phyloP scores from a whole-genome alignment of 2,888 invertebrate genomes.

The Stratiomys singularior region DNA sequence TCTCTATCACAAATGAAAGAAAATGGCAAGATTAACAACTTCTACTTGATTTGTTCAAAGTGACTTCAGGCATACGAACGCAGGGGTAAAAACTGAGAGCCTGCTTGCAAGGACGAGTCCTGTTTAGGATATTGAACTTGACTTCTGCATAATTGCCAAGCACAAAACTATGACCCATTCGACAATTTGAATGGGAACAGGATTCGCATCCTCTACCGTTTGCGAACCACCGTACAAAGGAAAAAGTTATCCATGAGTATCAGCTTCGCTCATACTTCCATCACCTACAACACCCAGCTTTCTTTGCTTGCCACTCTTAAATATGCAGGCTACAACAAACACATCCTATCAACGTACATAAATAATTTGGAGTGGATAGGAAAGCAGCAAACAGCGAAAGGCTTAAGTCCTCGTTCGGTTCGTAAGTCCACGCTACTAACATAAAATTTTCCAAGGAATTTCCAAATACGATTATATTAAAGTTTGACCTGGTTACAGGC shows the following conservation, averaged over 20 bases:
- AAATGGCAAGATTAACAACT: no score
- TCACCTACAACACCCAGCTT: neutral
- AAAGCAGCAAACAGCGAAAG: slow-evolving; percentile 34
- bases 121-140: no score
- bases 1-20: no score
- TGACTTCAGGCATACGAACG: no score
- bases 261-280: neutral
- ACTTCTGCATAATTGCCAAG: no score
- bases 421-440: slow-evolving; percentile 18
- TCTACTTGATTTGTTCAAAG: no score
- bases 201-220: neutral
- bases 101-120: no score
- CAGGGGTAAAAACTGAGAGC: no score
- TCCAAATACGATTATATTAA: slow-evolving; percentile 51
- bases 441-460: slow-evolving; percentile 51
- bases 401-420: neutral
- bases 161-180: neutral
- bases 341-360: slow-evolving; percentile 35
- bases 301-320: slow-evolving; percentile 19
- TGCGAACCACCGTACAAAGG: neutral
- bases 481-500: slow-evolving; percentile 50
- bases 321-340: slow-evolving; percentile 35
- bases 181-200: neutral
- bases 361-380: slow-evolving; percentile 34
- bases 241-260: neutral